Evolutionary conservation across 2,888 invertebrate genomes (phyloP).

Genomic region (Orthonevra nobilis): DNA sequence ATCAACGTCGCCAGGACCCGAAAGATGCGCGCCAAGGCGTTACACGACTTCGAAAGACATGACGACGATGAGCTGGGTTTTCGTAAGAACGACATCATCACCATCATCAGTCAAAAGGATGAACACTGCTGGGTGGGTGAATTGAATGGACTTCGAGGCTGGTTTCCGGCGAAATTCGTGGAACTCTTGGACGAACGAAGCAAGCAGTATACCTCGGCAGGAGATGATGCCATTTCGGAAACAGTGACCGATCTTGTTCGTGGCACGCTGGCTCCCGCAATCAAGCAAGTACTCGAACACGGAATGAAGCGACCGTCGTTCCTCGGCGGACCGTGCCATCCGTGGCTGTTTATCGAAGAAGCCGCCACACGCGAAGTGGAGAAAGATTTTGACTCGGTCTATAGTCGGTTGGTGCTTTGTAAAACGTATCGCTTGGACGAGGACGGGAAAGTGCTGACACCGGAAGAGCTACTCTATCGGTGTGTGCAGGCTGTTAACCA

Average conservation of each 20-base stretch:
- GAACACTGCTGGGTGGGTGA: conserved; percentile 99
- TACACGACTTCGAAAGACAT: conserved; percentile 97
- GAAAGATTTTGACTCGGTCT: conserved; percentile 98
- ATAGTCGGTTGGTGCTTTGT: conserved; percentile 96
- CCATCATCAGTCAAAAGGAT: conserved; percentile 97
- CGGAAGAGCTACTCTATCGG: conserved; percentile 96
- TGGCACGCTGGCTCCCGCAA: conserved; percentile 94
- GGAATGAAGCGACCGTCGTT: conserved; percentile 96
- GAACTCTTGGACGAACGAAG: conserved; percentile 97
- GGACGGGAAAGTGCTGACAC: conserved; percentile 98
- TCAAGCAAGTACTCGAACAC: conserved; percentile 96
- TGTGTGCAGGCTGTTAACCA: conserved; percentile 98
- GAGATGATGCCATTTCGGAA: conserved; percentile 98
- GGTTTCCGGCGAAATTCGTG: conserved; percentile 99
- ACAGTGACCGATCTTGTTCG: conserved; percentile 97
- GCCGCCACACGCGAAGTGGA: conserved; percentile 97
- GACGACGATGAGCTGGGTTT: conserved; percentile 99
- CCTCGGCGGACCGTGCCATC: conserved; percentile 96
- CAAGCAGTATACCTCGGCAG: conserved; percentile 93
- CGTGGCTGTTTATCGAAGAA: conserved; percentile 99
- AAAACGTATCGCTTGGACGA: conserved; percentile 99
- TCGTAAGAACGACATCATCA: conserved; percentile 98
- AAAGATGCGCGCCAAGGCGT: conserved; percentile 94
- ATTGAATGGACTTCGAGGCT: conserved; percentile 95
- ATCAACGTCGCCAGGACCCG: conserved; percentile 94